phyloP scores from a whole-genome alignment of 2,113 vertebrate genomes.

The Dolichallabes microphthalmus region DNA sequence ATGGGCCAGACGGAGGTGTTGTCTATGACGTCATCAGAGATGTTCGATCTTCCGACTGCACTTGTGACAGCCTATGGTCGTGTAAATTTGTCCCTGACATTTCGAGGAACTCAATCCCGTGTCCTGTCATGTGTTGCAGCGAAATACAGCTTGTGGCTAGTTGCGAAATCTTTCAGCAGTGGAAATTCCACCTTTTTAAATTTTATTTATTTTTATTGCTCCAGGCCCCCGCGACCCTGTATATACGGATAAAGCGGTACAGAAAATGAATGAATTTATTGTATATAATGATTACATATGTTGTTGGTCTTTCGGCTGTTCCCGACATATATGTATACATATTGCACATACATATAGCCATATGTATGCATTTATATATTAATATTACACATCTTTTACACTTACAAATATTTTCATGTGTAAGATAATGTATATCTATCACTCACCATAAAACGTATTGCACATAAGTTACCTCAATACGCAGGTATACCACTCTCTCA shows the following conservation, averaged over 20 bases:
- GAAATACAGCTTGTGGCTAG: neutral
- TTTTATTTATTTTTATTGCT: neutral
- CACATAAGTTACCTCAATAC: neutral
- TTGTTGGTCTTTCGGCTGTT: too few species aligned
- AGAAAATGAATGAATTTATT: too few species aligned
- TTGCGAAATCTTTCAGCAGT: neutral
- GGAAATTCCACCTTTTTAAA: neutral
- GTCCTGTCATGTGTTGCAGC: neutral
- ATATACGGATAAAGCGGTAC: too few species aligned
- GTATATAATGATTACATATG: neutral
- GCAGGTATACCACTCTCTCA: neutral
- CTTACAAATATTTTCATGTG: too few species aligned
- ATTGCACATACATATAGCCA: neutral
- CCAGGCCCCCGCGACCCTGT: too few species aligned
- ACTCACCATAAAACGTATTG: neutral
- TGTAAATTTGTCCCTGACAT: neutral
- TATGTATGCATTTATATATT: neutral
- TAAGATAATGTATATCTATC: neutral
- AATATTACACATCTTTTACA: neutral
- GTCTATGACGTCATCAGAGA: constrained; percentile 61
- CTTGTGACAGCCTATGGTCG: neutral
- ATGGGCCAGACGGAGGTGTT: constrained; percentile 65
- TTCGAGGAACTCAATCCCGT: constrained; percentile 10
- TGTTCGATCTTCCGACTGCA: constrained; percentile 39
- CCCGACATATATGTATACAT: neutral